A percentile compares a stretch with the other conserved stretches of the same genome.
Conservation (phyloP, 1,140 invertebrate species). For the Dolichoris vasculosae region DNA sequence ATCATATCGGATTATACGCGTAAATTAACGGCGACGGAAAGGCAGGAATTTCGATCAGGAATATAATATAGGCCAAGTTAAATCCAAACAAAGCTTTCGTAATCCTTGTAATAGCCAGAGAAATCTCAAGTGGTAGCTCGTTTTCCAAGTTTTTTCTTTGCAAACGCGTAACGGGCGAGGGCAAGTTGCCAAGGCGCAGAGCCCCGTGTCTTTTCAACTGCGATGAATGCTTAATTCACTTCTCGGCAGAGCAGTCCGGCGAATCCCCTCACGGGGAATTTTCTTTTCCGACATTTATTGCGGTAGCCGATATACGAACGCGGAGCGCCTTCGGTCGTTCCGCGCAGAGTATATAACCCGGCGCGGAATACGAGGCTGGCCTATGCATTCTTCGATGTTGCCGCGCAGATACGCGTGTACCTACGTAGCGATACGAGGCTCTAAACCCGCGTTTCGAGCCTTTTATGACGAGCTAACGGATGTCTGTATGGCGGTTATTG, state of each 20-base stretch:
- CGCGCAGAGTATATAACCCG: too few species aligned
- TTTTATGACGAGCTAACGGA: conserved; percentile 36
- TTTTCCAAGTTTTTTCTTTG: not conserved
- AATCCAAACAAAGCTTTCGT: not conserved
- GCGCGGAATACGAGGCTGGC: too few species aligned
- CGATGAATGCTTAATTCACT: conserved; percentile 41
- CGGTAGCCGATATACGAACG: too few species aligned
- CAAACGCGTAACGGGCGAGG: not conserved
- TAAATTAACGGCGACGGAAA: not conserved
- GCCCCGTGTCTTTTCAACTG: not conserved
- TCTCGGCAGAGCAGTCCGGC: not conserved
- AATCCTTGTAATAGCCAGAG: not conserved
- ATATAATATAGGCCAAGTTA: not conserved
- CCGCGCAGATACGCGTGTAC: not conserved
- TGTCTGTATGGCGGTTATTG: conserved; percentile 21
- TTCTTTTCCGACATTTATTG: conserved; percentile 31
- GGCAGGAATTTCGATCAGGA: not conserved
- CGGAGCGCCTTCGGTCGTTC: too few species aligned
- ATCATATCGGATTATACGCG: not conserved
- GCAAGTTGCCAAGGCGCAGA: conserved; percentile 26
- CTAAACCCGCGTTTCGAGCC: conserved; percentile 3
- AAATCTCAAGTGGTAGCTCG: conserved; percentile 20
- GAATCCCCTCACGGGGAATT: not conserved
- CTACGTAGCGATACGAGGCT: not conserved
- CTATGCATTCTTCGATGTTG: too few species aligned